Percentiles rank a stretch among this genome's conserved stretches.
Conservation (phyloP, 2,113 vertebrate genomes). For the Desmodus rotundus region DNA sequence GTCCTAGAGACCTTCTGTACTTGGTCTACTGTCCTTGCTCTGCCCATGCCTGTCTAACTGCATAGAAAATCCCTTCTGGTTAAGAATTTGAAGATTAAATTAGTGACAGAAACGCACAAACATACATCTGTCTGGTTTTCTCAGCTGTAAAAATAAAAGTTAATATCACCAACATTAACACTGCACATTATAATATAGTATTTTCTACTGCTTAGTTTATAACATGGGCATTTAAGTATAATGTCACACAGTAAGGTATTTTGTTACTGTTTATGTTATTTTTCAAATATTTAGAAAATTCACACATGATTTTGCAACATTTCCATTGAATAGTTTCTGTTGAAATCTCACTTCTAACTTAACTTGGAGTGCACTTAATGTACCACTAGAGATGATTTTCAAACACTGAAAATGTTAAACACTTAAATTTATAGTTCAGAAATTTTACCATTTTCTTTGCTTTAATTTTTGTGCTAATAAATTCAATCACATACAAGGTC, state of each 20-base stretch:
- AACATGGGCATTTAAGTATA: neutral
- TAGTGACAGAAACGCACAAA: neutral
- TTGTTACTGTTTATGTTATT: neutral
- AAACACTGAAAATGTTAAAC: neutral
- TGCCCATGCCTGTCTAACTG: neutral
- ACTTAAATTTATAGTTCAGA: neutral
- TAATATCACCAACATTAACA: neutral
- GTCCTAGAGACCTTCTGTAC: neutral
- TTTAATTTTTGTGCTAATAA: constrained; percentile 8
- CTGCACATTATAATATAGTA: neutral
- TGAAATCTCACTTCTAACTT: neutral
- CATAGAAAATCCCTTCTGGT: neutral
- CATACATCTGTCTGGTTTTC: neutral
- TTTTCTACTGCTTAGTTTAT: neutral
- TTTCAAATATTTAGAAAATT: neutral
- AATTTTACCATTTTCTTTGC: neutral
- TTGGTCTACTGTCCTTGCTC: neutral
- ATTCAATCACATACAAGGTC: neutral
- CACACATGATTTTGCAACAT: neutral
- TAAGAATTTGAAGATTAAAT: neutral
- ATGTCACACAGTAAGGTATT: neutral
- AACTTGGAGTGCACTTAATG: neutral
- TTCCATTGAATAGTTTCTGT: neutral
- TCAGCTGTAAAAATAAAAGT: neutral
- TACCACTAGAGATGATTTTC: neutral